phyloP scores from a whole-genome alignment of 2,888 invertebrate genomes.

The Acleris literana region DNA sequence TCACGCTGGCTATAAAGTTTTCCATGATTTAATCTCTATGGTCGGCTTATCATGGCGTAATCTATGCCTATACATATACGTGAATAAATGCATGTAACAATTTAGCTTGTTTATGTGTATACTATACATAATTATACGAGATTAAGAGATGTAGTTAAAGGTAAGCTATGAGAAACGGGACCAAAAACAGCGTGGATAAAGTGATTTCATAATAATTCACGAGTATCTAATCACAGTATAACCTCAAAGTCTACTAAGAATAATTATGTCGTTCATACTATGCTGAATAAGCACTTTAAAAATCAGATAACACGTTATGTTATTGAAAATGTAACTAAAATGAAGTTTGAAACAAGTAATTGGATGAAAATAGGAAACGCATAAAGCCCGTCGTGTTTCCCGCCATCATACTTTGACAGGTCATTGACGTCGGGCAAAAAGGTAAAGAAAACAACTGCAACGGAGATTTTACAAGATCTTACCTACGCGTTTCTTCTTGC shows the following conservation, averaged over 20 bases:
- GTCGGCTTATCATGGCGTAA: constrained; percentile 19
- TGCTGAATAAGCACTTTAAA: background rate
- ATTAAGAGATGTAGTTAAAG: background rate
- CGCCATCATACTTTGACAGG: constrained; percentile 81
- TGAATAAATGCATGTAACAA: background rate
- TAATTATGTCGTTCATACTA: background rate
- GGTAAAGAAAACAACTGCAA: constrained; percentile 78
- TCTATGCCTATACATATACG: background rate
- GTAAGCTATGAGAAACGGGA: background rate
- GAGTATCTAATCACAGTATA: constrained; percentile 8
- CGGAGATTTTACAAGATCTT: constrained; percentile 53
- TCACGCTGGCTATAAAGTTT: constrained; percentile 21
- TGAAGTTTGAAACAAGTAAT: constrained; percentile 44
- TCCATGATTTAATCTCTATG: constrained; percentile 33
- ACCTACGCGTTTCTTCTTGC: constrained; percentile 81
- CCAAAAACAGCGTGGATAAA: background rate
- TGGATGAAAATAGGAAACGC: constrained; percentile 45
- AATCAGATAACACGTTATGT: background rate
- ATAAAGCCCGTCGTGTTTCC: constrained; percentile 65
- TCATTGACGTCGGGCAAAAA: constrained; percentile 77
- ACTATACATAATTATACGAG: background rate
- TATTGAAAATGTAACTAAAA: background rate
- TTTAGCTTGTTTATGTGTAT: background rate
- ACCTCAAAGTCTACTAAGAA: constrained; percentile 28
- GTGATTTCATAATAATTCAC: background rate